Conservation (phyloP, 2,113 vertebrate genomes). For the Aviceda subcristata region DNA sequence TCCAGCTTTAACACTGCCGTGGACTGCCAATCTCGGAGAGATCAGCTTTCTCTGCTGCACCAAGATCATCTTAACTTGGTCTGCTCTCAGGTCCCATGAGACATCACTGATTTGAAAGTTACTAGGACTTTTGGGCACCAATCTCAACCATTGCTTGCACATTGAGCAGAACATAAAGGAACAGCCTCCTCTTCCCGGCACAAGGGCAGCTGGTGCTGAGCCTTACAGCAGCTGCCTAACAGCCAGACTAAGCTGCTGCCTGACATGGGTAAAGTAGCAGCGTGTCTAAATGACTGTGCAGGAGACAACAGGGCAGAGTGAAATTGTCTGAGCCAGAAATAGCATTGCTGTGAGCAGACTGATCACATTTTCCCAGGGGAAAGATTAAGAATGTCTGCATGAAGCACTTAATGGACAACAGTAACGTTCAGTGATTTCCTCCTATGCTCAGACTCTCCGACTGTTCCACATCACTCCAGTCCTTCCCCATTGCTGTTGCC, state of each 20-base stretch:
- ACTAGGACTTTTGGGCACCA: neutral
- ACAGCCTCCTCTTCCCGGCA: neutral
- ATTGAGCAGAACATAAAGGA: neutral
- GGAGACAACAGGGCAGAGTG: neutral
- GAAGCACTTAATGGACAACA: neutral
- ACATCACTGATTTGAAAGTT: neutral
- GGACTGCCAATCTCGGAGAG: neutral
- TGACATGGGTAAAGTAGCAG: neutral
- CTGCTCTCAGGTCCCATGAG: neutral
- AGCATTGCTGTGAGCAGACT: neutral
- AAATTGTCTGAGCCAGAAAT: neutral
- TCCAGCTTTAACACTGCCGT: neutral
- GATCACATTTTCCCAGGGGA: neutral
- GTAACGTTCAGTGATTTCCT: fast-evolving
- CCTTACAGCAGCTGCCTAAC: neutral
- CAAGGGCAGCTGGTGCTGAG: neutral
- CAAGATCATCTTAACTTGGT: neutral
- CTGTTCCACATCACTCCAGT: neutral
- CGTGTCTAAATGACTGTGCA: neutral
- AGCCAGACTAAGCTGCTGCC: neutral
- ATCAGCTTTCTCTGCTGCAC: neutral
- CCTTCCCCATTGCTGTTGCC: neutral
- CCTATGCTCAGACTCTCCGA: neutral
- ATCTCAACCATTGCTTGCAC: neutral
- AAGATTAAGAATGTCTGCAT: neutral